These are phyloP conservation scores for Pelagia noctiluca DNA, from an alignment of 30 jellyfish, hydroid and myxozoan genomes.

Conservation along the genomic window DNA sequence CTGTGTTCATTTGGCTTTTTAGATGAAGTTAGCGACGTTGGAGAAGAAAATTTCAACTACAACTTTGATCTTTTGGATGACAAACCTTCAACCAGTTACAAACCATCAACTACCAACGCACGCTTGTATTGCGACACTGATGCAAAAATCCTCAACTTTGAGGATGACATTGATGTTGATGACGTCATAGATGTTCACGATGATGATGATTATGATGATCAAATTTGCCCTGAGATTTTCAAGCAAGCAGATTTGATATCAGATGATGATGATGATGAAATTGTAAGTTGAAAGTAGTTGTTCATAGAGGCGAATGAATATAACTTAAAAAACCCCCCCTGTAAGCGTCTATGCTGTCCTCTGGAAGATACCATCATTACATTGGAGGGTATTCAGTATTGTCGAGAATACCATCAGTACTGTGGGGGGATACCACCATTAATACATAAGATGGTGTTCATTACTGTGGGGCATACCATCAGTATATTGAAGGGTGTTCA, in stretches of 20 bases:
- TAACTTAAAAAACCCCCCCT: not conserved
- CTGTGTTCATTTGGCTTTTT: too few species aligned
- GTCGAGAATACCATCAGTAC: not conserved
- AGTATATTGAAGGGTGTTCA: too few species aligned
- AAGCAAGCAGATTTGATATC: not conserved
- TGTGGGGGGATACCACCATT: not conserved
- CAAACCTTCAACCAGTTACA: not conserved
- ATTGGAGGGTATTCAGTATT: not conserved
- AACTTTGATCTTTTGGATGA: not conserved
- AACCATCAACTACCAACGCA: not conserved
- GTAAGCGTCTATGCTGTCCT: too few species aligned
- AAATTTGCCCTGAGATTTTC: not conserved
- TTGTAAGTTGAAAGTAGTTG: not conserved
- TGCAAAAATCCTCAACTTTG: not conserved
- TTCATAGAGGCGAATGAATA: not conserved
- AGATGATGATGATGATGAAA: slow-evolving; percentile 9
- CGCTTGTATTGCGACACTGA: not conserved
- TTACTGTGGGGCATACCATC: too few species aligned
- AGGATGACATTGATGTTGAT: not conserved
- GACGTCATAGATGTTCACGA: not conserved
- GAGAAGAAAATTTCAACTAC: not conserved
- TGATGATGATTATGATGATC: slow-evolving; percentile 12
- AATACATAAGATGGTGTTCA: too few species aligned
- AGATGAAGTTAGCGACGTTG: too few species aligned
- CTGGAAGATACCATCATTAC: too few species aligned